Percentiles rank a stretch among this genome's conserved stretches.
Evolutionary conservation across 2,888 invertebrate genomes (phyloP).

Genomic region (Archips crataeganus): DNA sequence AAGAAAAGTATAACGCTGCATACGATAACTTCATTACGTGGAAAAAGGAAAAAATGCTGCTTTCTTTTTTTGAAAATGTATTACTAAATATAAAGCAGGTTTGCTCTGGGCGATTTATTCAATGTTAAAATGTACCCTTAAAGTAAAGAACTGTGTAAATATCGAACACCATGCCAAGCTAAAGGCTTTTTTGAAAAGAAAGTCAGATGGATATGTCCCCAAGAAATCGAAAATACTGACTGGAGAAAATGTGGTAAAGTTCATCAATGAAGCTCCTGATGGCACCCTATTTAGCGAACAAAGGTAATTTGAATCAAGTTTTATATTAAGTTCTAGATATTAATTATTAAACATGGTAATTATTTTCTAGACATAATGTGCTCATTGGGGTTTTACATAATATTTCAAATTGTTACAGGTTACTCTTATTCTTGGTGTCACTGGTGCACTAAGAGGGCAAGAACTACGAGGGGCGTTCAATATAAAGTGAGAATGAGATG

Average conservation of each 20-base stretch:
- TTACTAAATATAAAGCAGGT: conserved; percentile 11
- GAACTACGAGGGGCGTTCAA: too few relatives aligned
- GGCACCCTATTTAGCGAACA: conserved; percentile 11
- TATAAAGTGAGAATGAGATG: too few relatives aligned
- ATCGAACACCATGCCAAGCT: conserved; percentile 7
- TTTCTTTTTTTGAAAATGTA: not conserved
- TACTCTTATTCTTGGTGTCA: conserved; percentile 20
- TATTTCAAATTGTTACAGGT: conserved; percentile 13
- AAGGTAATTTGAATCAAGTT: conserved; percentile 17
- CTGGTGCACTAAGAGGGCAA: not conserved
- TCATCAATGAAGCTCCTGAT: conserved; percentile 27
- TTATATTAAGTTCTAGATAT: not conserved
- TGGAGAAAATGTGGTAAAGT: conserved; percentile 8
- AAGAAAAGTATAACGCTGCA: not conserved
- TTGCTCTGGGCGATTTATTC: conserved; percentile 25
- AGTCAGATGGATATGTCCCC: conserved; percentile 8
- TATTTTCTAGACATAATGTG: too few relatives aligned
- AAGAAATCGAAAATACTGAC: conserved; percentile 23
- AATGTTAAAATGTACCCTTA: conserved; percentile 17
- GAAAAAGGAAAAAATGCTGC: not conserved
- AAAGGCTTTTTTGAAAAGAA: not conserved
- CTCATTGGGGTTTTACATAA: too few relatives aligned
- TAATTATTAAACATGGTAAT: not conserved
- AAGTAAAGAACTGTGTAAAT: conserved; percentile 4
- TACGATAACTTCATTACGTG: not conserved